Percentiles rank a stretch among this genome's conserved stretches.
Evolutionary conservation across 2,113 vertebrate genomes (phyloP).

Genomic region (Pundamilia nyererei): DNA sequence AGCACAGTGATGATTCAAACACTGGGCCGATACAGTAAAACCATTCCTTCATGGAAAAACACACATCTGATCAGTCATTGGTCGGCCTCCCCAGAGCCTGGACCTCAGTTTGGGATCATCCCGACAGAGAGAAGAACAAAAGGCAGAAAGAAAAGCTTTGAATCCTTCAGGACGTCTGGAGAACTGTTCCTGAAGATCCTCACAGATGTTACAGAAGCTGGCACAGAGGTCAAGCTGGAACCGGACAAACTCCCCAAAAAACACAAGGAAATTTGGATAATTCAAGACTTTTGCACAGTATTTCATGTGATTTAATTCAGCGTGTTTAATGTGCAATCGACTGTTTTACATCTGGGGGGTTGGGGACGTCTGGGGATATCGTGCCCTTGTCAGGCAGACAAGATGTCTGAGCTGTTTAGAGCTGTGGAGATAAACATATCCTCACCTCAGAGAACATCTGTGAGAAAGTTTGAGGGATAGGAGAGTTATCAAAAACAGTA

Average conservation of each 20-base stretch:
- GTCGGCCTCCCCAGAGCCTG: background rate
- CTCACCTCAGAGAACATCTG: background rate
- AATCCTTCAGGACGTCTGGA: background rate
- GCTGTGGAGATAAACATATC: background rate
- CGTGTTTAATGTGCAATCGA: background rate
- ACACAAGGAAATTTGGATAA: background rate
- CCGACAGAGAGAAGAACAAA: background rate
- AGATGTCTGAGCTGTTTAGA: background rate
- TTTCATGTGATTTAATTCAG: background rate
- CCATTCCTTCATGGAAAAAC: background rate
- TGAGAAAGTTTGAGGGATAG: background rate
- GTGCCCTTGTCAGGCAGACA: background rate
- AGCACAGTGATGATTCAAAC: background rate
- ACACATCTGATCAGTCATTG: background rate
- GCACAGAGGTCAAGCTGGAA: background rate
- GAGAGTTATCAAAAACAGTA: background rate
- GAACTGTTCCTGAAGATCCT: background rate
- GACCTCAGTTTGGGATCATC: background rate
- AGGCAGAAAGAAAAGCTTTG: background rate
- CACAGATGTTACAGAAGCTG: background rate
- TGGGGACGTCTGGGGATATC: background rate
- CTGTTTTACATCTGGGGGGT: background rate
- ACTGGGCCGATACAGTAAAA: accelerated
- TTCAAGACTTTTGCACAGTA: background rate
- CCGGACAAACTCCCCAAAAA: background rate